phyloP scores from a whole-genome alignment of 2,888 invertebrate genomes.

The Ametastegia equiseti region DNA sequence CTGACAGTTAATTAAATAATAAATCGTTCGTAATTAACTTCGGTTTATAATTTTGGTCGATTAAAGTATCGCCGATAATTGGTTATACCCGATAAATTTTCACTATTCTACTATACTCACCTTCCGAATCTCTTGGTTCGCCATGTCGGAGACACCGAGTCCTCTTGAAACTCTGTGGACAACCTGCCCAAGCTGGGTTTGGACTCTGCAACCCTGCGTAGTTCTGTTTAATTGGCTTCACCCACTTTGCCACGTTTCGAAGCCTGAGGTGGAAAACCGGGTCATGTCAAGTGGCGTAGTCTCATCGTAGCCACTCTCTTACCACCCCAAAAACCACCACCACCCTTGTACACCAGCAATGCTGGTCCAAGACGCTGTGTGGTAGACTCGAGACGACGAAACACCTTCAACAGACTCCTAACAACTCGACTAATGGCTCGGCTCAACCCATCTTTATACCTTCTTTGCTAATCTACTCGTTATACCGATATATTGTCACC shows the following conservation, averaged over 20 bases:
- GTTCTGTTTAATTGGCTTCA: slow-evolving; percentile 44
- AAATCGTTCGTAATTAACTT: background rate
- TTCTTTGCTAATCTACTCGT: background rate
- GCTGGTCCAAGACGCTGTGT: background rate
- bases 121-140: background rate
- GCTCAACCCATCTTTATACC: background rate
- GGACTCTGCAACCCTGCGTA: background rate
- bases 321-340: slow-evolving; percentile 9
- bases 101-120: background rate
- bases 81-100: no score
- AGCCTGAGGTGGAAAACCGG: slow-evolving; percentile 24
- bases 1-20: background rate
- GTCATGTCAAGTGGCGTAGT: slow-evolving; percentile 30
- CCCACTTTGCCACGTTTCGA: slow-evolving; percentile 42
- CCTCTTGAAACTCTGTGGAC: slow-evolving; percentile 35
- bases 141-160: slow-evolving; percentile 10
- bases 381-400: background rate
- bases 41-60: background rate
- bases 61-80: background rate
- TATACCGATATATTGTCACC: background rate
- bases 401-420: slow-evolving; percentile 9
- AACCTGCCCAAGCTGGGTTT: background rate
- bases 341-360: background rate
- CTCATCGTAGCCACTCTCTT: slow-evolving; percentile 7
- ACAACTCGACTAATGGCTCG: slow-evolving; percentile 30